phyloP scores from a whole-genome alignment of 2,113 vertebrate species.

The Hippocampus barbouri region DNA sequence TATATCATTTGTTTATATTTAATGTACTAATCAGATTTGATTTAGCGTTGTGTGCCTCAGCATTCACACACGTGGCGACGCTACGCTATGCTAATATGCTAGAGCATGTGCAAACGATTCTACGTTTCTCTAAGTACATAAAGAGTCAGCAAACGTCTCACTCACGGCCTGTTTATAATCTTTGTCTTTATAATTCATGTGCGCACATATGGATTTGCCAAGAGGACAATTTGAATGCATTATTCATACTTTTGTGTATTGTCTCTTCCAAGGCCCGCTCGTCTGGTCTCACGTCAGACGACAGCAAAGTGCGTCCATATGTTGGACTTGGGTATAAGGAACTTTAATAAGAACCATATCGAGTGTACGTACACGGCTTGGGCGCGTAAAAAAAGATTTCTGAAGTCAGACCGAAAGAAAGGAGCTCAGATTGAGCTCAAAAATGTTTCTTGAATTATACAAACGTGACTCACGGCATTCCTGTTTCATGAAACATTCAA shows the following conservation, averaged over 20 bases:
- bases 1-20: too few species aligned
- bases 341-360: background rate
- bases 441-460: constrained; percentile 19
- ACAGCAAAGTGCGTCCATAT: constrained; percentile 45
- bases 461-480: constrained; percentile 38
- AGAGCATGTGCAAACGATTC: background rate
- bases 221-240: constrained; percentile 45
- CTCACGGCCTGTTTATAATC: constrained; percentile 27
- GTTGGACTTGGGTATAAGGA: background rate
- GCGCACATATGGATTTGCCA: constrained; percentile 49
- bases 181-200: constrained; percentile 47
- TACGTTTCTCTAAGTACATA: constrained; percentile 15
- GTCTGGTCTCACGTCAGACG: constrained; percentile 22
- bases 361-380: background rate
- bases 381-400: background rate
- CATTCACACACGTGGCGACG: background rate
- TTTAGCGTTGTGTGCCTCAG: background rate
- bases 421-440: background rate
- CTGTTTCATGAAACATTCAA: constrained; percentile 10
- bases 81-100: background rate
- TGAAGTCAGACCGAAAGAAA: background rate
- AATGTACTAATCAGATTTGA: too few species aligned
- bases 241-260: constrained; percentile 38
- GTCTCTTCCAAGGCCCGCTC: constrained; percentile 27
- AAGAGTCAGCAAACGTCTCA: constrained; percentile 6